These are phyloP conservation scores for Trichosurus vulpecula DNA, from an alignment of 2,797 vertebrate species.

Conservation along the genomic window DNA sequence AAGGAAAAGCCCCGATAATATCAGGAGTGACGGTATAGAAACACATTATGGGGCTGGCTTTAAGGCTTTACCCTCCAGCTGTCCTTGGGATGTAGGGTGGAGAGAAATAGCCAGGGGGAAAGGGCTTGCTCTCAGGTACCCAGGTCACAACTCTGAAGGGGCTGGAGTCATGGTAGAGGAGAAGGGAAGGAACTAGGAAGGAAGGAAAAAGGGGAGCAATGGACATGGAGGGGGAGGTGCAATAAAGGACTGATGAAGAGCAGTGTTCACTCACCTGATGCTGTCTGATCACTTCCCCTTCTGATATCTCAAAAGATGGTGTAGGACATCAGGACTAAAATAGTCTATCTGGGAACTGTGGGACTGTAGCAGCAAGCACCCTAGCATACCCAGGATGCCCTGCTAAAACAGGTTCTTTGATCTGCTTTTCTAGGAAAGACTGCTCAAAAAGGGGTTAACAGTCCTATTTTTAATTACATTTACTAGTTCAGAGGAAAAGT, in stretches of 20 bases:
- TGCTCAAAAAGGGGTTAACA: no score
- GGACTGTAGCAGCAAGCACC: no score
- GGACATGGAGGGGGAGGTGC: not conserved
- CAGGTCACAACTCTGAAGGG: not conserved
- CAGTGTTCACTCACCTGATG: not conserved
- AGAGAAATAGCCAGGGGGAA: not conserved
- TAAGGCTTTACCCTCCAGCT: rapidly evolving
- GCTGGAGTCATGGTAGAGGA: no score
- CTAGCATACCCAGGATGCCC: no score
- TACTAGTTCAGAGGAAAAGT: no score
- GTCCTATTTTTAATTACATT: no score
- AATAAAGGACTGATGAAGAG: not conserved
- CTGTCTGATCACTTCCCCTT: not conserved
- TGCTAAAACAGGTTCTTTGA: no score
- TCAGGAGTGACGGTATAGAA: slow-evolving; percentile 90
- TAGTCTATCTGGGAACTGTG: not conserved
- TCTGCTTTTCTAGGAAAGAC: no score
- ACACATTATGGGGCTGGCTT: not conserved
- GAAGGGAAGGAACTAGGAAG: no score
- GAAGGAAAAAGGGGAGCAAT: not conserved
- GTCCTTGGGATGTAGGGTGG: no score
- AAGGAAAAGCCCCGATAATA: slow-evolving; percentile 93
- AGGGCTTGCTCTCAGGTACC: no score
- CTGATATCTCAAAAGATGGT: not conserved
- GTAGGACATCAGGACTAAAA: not conserved